Evolutionary conservation across 2,113 vertebrate genomes (phyloP).

Genomic region (Onychorhynchus coronatus): DNA sequence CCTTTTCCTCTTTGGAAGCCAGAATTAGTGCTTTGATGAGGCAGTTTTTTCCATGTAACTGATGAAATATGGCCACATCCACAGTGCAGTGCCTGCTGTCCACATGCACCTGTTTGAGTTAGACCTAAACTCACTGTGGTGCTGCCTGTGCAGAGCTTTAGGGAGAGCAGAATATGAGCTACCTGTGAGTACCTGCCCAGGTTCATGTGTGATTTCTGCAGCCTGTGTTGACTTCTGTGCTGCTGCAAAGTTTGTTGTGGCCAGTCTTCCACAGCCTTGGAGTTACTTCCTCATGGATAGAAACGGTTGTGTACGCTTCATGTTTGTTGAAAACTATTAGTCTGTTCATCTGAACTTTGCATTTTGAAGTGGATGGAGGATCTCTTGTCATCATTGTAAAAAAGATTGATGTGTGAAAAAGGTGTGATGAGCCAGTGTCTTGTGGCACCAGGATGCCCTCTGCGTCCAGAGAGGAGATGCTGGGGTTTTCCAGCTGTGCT

Average conservation of each 20-base stretch:
- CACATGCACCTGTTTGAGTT: rapidly evolving
- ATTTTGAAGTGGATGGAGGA: not conserved
- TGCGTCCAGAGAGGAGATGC: not conserved
- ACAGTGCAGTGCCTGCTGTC: not conserved
- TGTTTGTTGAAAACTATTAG: not conserved
- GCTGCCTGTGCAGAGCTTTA: not conserved
- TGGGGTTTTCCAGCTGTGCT: not conserved
- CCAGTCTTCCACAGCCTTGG: not conserved
- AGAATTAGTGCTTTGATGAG: not conserved
- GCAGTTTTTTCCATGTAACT: not conserved
- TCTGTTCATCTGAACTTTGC: not conserved
- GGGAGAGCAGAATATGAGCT: not conserved
- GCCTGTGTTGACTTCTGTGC: not conserved
- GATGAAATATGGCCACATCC: not conserved
- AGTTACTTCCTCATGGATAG: not conserved
- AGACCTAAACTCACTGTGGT: not conserved
- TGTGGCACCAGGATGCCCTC: not conserved
- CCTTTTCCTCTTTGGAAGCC: not conserved
- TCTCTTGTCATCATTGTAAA: not conserved
- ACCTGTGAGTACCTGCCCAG: not conserved
- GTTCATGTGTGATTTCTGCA: not conserved
- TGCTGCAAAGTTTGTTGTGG: not conserved
- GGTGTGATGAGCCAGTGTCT: not conserved
- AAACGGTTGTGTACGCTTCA: not conserved
- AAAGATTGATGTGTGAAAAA: not conserved